Evolutionary conservation across 2,888 invertebrate genomes (phyloP).

Genomic region (Seira musarum): DNA sequence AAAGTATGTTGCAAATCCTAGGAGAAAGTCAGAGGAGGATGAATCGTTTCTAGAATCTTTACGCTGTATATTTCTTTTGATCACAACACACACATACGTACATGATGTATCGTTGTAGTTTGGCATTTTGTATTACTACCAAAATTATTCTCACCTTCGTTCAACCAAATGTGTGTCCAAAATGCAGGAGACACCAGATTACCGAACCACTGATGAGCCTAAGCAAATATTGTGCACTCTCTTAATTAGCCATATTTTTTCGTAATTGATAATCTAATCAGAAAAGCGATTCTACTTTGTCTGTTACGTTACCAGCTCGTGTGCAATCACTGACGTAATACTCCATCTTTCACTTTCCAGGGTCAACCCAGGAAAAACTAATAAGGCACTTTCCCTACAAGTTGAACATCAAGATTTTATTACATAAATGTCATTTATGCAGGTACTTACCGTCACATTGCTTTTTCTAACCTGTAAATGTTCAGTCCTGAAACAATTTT

Average conservation of each 20-base stretch:
- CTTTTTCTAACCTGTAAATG: slow-evolving; percentile 61
- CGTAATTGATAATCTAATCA: no score
- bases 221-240: no score
- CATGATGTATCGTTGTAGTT: no score
- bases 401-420: neutral
- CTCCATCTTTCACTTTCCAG: slow-evolving; percentile 62
- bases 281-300: no score
- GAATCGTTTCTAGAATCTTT: no score
- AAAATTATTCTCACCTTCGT: slow-evolving; percentile 54
- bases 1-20: slow-evolving; percentile 62
- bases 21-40: no score
- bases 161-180: slow-evolving; percentile 66
- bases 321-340: slow-evolving; percentile 59
- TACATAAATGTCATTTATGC: neutral
- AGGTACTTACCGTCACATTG: slow-evolving; percentile 11
- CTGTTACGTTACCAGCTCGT: slow-evolving; percentile 66
- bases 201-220: slow-evolving; percentile 64
- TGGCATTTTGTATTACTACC: no score
- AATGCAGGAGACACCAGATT: slow-evolving; percentile 55
- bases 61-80: no score
- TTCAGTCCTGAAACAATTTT: slow-evolving; percentile 55
- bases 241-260: no score
- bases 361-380: slow-evolving; percentile 60
- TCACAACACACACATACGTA: no score
- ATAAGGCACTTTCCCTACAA: slow-evolving; percentile 57